phyloP scores from a whole-genome alignment of 2,113 vertebrate genomes.

The Machaerirhynchus nigripectus region DNA sequence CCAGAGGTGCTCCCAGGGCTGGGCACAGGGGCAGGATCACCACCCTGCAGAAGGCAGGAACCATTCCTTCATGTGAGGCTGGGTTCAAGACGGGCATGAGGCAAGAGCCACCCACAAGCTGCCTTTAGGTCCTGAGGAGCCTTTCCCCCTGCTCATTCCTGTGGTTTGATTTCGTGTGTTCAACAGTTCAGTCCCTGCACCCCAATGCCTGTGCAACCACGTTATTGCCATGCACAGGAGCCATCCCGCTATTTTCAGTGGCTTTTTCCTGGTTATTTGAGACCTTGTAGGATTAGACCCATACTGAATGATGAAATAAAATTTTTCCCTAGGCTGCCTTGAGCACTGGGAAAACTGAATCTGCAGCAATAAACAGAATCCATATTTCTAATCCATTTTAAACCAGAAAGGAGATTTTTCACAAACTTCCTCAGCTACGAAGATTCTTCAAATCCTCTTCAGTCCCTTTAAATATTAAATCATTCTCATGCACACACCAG shows the following conservation, averaged over 20 bases:
- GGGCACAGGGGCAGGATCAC: neutral
- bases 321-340: neutral
- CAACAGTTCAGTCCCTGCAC: neutral
- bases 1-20: neutral
- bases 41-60: neutral
- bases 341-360: neutral
- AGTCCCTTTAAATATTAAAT: neutral
- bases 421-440: neutral
- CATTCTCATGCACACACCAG: neutral
- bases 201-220: neutral
- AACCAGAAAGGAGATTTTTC: constrained; percentile 9
- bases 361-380: neutral
- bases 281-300: neutral
- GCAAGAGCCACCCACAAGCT: neutral
- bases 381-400: constrained; percentile 6
- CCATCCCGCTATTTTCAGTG: neutral
- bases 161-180: neutral
- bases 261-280: neutral
- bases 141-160: neutral
- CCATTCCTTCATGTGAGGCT: accelerated
- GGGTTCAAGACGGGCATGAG: neutral
- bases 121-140: neutral
- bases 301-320: neutral
- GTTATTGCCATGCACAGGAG: neutral
- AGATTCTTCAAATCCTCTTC: constrained; percentile 11